Evolutionary conservation across 1,140 invertebrate genomes (phyloP), one percentile per base, ranked within the genome.

Genomic region (Bombus breviceps): DNA sequence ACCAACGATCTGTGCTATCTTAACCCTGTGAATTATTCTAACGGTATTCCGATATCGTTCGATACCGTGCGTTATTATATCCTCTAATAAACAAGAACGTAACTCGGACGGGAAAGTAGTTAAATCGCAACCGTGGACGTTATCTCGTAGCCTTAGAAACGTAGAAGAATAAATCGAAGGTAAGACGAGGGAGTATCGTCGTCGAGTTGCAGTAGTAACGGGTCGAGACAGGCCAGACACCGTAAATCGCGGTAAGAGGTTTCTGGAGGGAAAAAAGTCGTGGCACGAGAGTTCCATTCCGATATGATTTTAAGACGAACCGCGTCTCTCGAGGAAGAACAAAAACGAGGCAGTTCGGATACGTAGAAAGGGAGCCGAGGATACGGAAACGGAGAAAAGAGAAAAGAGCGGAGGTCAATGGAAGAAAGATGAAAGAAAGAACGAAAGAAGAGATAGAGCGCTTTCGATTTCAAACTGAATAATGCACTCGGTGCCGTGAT

Each of bases 391-490:
- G 34, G 10, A 37, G 32, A 5, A 25, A 2, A 28, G 28, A 13
- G 59, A 62, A n/a, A 62, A 13, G 59, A 62, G 10, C 10, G 10
- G 28, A 62, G 59, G 59, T 13, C 28, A n/a, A 62, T 62, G n/a
- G 34, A 32, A 28, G 57, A 64, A 37, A n/a, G 18, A 79, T 47
- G 57, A 53, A 47, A 47, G 87, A 80, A 64, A 62, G 82, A 82
- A 88, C 69, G 25, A 22, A 18, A 64, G 66, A n/a, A 53, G 47
- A 22, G 47, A 39, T 68, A 34, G 68, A 47, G 74, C 43, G 76
- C 85, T 89, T 83, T 88, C 84, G 80, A 68, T 81, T 81, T 86
- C 69, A 80, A 80, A 81, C 80, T 74, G 84, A 89, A 89, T 89
- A 89, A 89, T 86, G 76, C 85, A 89, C 73, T 77, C 64, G 34